Evolutionary conservation across 2,797 vertebrate genomes (phyloP).

Genomic region (Typhlichthys eigenmanni): DNA sequence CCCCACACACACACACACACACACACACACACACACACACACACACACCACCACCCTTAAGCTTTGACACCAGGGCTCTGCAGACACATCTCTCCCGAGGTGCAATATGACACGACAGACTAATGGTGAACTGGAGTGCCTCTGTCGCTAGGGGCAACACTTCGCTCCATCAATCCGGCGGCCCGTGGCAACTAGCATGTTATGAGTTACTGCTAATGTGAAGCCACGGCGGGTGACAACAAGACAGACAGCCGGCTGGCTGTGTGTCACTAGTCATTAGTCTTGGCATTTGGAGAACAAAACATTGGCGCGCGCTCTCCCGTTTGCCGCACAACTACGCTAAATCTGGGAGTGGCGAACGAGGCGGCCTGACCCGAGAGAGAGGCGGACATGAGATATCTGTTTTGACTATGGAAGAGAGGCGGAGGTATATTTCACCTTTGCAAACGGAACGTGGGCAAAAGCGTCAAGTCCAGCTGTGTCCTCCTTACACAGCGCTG

Average conservation of each 20-base stretch:
- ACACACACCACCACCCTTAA: constrained; percentile 8
- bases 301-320: neutral
- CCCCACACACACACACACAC: neutral
- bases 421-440: too few species aligned
- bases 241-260: constrained; percentile 24
- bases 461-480: too few species aligned
- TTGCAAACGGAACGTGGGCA: too few species aligned
- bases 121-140: constrained; percentile 36
- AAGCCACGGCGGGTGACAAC: constrained; percentile 21
- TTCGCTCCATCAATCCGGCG: constrained; percentile 23
- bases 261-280: constrained; percentile 19
- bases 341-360: too few species aligned
- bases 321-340: too few species aligned
- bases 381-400: too few species aligned
- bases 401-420: too few species aligned
- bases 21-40: neutral
- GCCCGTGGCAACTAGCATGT: constrained; percentile 16
- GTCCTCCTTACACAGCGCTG: neutral
- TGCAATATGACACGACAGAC: constrained; percentile 19
- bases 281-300: constrained; percentile 7
- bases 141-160: constrained; percentile 19
- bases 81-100: constrained; percentile 21
- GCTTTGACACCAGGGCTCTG: constrained; percentile 11
- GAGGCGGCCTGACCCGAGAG: too few species aligned
- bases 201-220: constrained; percentile 34